Conservation (phyloP, 2,888 invertebrate genomes). For the Gnatocerus cornutus region DNA sequence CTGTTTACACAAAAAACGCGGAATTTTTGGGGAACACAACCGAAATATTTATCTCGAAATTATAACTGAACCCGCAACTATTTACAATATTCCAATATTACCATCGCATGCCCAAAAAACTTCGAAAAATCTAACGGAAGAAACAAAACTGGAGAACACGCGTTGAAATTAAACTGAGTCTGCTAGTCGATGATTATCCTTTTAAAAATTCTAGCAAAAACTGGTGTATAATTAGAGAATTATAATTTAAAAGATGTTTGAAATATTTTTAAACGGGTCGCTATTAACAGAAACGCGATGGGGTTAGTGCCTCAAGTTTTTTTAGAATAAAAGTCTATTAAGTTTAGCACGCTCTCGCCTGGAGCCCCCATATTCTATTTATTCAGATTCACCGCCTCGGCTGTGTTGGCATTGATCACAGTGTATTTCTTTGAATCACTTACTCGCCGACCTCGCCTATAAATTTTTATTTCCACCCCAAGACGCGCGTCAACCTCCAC, state of each 20-base stretch:
- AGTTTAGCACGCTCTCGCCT: slow-evolving; percentile 36
- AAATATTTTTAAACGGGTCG: slow-evolving; percentile 41
- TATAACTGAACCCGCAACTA: slow-evolving; percentile 24
- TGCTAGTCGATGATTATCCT: slow-evolving; percentile 35
- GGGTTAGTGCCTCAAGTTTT: slow-evolving; percentile 2
- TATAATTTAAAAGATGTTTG: slow-evolving; percentile 44
- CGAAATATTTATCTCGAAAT: slow-evolving; percentile 39
- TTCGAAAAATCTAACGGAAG: not conserved
- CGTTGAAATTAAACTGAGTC: slow-evolving; percentile 14
- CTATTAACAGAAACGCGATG: slow-evolving; percentile 40
- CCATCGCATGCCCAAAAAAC: not conserved
- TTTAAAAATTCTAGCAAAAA: slow-evolving; percentile 43
- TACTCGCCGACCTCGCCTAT: not conserved
- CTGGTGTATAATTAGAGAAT: slow-evolving; percentile 39
- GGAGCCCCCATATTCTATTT: slow-evolving; percentile 20
- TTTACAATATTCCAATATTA: too few relatives aligned
- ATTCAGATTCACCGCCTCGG: too few relatives aligned
- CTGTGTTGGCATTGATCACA: too few relatives aligned
- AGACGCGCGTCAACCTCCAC: not conserved
- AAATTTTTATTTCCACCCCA: slow-evolving; percentile 3
- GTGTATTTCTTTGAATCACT: too few relatives aligned
- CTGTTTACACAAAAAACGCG: slow-evolving; percentile 16
- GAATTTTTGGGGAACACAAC: slow-evolving; percentile 32
- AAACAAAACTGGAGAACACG: slow-evolving; percentile 20
- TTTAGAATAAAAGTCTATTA: slow-evolving; percentile 3